Percentiles rank a stretch among this genome's conserved stretches.
Conservation (phyloP, 2,888 invertebrate genomes). For the Catotricha subobsoleta region DNA sequence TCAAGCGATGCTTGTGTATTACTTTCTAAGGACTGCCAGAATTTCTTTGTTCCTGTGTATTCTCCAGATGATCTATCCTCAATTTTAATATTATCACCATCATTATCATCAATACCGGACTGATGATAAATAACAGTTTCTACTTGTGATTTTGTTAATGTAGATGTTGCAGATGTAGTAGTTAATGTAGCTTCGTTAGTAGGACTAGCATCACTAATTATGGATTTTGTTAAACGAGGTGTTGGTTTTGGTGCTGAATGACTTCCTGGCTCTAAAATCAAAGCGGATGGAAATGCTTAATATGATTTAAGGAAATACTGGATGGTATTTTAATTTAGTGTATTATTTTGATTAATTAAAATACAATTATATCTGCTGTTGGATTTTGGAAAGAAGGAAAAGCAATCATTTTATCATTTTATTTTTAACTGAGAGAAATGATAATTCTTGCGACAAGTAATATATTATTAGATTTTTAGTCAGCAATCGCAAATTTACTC, state of each 20-base stretch:
- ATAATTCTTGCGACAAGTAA: too few species aligned
- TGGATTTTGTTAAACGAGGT: constrained; percentile 28
- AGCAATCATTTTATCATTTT: too few species aligned
- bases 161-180: neutral
- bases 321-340: too few species aligned
- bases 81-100: constrained; percentile 2
- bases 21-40: constrained; percentile 13
- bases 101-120: neutral
- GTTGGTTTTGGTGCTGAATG: constrained; percentile 30
- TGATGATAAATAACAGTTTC: neutral
- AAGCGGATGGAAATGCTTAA: constrained; percentile 18
- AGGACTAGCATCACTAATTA: constrained; percentile 15
- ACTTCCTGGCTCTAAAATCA: constrained; percentile 30
- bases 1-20: constrained; percentile 5
- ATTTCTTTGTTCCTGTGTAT: constrained; percentile 13
- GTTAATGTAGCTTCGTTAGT: neutral
- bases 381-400: too few species aligned
- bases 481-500: too few species aligned
- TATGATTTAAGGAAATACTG: constrained; percentile 9
- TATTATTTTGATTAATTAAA: neutral
- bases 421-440: too few species aligned
- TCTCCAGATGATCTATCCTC: constrained; percentile 9
- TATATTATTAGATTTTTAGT: too few species aligned
- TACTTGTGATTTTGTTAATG: neutral
- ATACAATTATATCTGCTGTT: too few species aligned